These are phyloP conservation scores for Plodia interpunctella DNA, from an alignment of 1,140 invertebrate species.

Conservation along the genomic window DNA sequence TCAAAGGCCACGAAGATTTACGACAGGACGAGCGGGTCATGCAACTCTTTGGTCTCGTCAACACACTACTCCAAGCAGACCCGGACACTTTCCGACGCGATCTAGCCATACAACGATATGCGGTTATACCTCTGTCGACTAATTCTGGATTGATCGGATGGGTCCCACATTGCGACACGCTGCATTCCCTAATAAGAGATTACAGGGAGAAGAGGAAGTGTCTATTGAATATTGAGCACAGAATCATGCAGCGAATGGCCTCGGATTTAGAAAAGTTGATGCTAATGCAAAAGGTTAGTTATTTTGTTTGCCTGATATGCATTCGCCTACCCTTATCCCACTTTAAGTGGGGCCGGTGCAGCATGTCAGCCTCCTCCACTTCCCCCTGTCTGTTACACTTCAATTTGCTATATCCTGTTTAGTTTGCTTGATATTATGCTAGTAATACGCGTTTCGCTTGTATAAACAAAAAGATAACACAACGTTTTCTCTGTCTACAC, in stretches of 20 bases:
- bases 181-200: constrained; percentile 97
- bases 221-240: constrained; percentile 97
- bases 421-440: too few species aligned
- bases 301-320: neutral
- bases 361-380: too few species aligned
- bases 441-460: too few species aligned
- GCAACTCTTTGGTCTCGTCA: constrained; percentile 92
- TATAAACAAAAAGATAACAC: too few species aligned
- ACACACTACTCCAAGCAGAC: constrained; percentile 86
- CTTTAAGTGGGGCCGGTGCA: too few species aligned
- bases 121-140: constrained; percentile 98
- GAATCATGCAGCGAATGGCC: constrained; percentile 98
- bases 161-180: constrained; percentile 85
- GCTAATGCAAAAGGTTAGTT: constrained; percentile 93
- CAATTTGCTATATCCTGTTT: too few species aligned
- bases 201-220: constrained; percentile 99
- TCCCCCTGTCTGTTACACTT: too few species aligned
- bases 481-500: too few species aligned
- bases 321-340: too few species aligned
- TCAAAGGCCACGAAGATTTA: constrained; percentile 96
- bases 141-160: constrained; percentile 99
- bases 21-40: constrained; percentile 92
- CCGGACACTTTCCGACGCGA: constrained; percentile 85
- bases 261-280: constrained; percentile 98
- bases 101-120: constrained; percentile 84